Base-by-base conservation (phyloP, 2,113 vertebrate species). In the Gymnarchus niloticus region DNA sequence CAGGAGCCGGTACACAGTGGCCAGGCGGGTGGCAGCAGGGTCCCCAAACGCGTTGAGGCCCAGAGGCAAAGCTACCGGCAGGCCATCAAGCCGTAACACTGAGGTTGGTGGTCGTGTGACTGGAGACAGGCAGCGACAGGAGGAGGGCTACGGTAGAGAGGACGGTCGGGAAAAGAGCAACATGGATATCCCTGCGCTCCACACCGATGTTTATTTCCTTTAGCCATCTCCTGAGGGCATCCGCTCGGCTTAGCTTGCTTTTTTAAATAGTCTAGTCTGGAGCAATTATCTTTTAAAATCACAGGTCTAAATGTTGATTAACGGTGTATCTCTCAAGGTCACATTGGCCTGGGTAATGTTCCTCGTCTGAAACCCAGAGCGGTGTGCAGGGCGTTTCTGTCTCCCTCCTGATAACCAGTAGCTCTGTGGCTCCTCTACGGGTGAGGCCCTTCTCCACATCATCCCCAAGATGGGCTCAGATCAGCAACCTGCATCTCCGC, bases 11-110 rank as follows among this genome's bases (percentile, higher is more conserved):
- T 85, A 84, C 83, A 0, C 86, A 86, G 80, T 80, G 88, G 90
- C 59, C 87, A 90, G 25, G 54, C 9, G 14, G 82, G 87, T 56
- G 54, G 84, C 46, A 84, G 85, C 85, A 90, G 89, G 91, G 92
- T 89, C 48, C 65, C 84, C 88, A 95, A 94, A 87, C 92, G 89
- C 87, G 91, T 89, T 0, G 54, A 95, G 65, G 90, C 91, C 0
- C 96, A 95, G 89, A 91, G 90, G 1, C 76, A 91, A 0, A 89
- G 92, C 90, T 92, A 92, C 90, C 92, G 93, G 56, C 90, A 93
- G 46, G 90, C 6, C 19, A 87, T 90, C n/a, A 90, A 90, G 61
- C 87, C 87, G 54, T 91, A 89, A 91, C n/a, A 77, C 28, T 44
- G 61, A 57, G 57, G 46, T 33, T 83, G 61, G 81, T 10, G 69